A percentile compares a stretch with the other conserved stretches of the same genome.
phyloP scores from a whole-genome alignment of 1,140 invertebrate genomes.

The Zaprionus kolodkinae region DNA sequence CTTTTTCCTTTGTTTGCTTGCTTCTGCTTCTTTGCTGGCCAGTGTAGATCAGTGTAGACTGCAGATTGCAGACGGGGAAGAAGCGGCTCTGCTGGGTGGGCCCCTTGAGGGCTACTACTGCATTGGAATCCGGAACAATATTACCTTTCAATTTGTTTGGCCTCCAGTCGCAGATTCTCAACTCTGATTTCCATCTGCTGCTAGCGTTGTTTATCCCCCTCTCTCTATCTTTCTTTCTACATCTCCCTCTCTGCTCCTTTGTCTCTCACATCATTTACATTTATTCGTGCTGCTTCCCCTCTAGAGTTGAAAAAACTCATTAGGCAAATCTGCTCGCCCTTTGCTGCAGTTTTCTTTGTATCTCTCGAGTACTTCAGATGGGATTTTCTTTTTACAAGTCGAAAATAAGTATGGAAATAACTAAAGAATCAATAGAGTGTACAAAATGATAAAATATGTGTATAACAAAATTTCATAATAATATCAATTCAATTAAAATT shows the following conservation, averaged over 20 bases:
- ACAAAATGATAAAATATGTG: not conserved
- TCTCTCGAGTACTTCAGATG: not conserved
- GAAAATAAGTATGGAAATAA: not conserved
- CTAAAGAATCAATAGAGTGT: not conserved
- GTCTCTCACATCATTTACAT: not conserved
- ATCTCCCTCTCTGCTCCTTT: not conserved
- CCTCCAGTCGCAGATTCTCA: constrained; percentile 14
- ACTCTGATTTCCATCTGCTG: constrained; percentile 38
- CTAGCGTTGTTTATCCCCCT: not conserved
- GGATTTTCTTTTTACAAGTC: not conserved
- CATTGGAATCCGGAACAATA: constrained; percentile 52
- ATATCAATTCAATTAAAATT: constrained; percentile 5
- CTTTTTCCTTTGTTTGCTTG: constrained; percentile 48
- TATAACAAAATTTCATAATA: not conserved
- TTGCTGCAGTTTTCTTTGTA: constrained; percentile 6
- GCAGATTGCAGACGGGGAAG: not conserved
- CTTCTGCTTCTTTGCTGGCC: constrained; percentile 12
- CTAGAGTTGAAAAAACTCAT: constrained; percentile 38
- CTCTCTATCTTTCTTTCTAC: not conserved
- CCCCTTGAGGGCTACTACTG: constrained; percentile 16
- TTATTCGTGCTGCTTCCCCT: not conserved
- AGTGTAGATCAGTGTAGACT: constrained; percentile 6
- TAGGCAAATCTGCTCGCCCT: constrained; percentile 16
- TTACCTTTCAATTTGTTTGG: constrained; percentile 75
- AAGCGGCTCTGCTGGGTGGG: constrained; percentile 32